Evolutionary conservation across 2,797 vertebrate species (phyloP).

Genomic region (Chaetophractus vellerosus): DNA sequence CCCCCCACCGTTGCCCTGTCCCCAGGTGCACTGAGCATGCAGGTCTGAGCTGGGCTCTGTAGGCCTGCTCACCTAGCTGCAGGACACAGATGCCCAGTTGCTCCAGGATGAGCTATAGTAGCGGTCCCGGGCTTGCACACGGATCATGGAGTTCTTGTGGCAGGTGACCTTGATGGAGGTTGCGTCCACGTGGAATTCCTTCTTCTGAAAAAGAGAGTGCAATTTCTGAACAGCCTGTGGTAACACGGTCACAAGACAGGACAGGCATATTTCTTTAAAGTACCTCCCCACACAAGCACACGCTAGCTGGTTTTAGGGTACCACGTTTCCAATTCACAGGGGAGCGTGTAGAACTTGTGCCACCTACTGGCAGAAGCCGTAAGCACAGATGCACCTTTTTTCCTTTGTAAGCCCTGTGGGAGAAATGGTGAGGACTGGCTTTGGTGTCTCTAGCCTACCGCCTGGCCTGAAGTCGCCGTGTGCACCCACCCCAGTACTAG

Average conservation of each 20-base stretch:
- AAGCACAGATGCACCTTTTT: neutral
- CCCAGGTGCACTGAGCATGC: neutral
- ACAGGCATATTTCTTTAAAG: neutral
- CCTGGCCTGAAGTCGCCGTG: neutral
- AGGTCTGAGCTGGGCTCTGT: neutral
- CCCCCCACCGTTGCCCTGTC: neutral
- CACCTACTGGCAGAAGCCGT: slow-evolving; percentile 84
- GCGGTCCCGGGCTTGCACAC: slow-evolving; percentile 88
- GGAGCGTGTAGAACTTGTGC: slow-evolving; percentile 47
- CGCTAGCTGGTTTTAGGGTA: neutral
- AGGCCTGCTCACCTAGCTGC: slow-evolving; percentile 75
- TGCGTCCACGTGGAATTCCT: neutral
- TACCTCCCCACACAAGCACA: neutral
- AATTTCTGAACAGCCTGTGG: neutral
- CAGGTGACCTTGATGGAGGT: slow-evolving; percentile 73
- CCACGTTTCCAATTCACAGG: neutral
- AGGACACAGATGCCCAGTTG: slow-evolving; percentile 84
- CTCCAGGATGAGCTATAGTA: slow-evolving; percentile 89
- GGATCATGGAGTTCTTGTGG: slow-evolving; percentile 70
- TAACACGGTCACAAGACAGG: neutral
- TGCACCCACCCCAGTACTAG: neutral
- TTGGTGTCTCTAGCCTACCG: neutral
- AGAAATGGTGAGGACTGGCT: neutral
- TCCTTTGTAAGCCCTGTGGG: neutral
- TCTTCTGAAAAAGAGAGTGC: slow-evolving; percentile 57